Evolutionary conservation across 2,888 invertebrate species (phyloP), one percentile per base, ranked within the genome.

Genomic region (Physocephala rufipes): DNA sequence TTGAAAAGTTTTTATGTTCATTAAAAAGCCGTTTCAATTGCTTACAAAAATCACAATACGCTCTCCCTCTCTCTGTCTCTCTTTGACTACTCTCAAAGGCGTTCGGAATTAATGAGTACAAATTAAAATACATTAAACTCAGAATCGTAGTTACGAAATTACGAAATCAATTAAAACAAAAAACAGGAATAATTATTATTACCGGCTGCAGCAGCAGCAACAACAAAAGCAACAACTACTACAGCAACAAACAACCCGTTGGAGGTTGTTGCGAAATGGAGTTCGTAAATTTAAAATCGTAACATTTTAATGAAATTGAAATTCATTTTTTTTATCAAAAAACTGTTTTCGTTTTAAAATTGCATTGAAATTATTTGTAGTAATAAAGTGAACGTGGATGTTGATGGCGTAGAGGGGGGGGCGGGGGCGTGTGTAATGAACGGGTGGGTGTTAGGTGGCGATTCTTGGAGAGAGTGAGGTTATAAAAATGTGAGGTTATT

Each of bases 161-260:
- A 61, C 68, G 68, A 68, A 62, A 68, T 68, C 68, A 68, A 68
- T 68, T 68, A 68, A 62, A 26, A 24, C 47, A 24, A 43, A 21
- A 53, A n/a, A n/a, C n/a, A n/a, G n/a, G n/a, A n/a, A n/a, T n/a
- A n/a, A n/a, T n/a, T n/a, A n/a, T n/a, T n/a, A n/a, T n/a, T n/a
- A 24, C 43, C 53, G 43, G 43, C 66, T 66, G 66, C 66, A 36
- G 66, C 24, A 58, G 58, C 36, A 24, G 28, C 30, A 55, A 21
- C 36, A 43, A 43, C 55, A 7, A 55, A 16, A 43, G 43, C 26
- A n/a, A 28, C 28, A 15, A 26, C 51, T 26, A 58, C 30, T 61
- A 19, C 21, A 19, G 28, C 15, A 59, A 45, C 28, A 67, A 26
- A 55, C 55, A 67, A 67, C 45, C 45, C 43, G 19, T 67, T 24